Percentiles rank a stretch among this genome's conserved stretches.
Conservation (phyloP, 2,113 vertebrate genomes). For the Chaetorhynchus papuensis region DNA sequence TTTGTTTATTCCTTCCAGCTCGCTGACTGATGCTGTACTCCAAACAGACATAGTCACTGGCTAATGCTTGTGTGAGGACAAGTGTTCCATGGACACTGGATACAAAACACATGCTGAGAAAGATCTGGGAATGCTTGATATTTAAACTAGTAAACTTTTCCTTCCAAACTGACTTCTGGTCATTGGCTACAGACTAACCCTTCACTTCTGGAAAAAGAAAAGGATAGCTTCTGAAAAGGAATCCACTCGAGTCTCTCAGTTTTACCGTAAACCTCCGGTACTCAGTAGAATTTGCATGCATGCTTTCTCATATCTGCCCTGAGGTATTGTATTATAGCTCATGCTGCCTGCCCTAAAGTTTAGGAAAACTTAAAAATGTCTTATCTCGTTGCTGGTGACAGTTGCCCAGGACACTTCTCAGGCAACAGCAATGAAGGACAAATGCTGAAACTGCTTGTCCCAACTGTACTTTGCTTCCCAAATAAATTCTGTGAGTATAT, state of each 20-base stretch:
- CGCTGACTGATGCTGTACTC: slow-evolving; percentile 64
- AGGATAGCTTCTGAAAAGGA: slow-evolving; percentile 61
- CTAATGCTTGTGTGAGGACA: slow-evolving; percentile 65
- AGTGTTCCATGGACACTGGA: slow-evolving; percentile 65
- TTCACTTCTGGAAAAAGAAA: slow-evolving; percentile 54
- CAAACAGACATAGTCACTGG: slow-evolving; percentile 65
- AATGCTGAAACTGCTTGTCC: slow-evolving; percentile 20
- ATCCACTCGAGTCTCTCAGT: slow-evolving; percentile 3
- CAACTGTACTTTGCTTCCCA: not conserved
- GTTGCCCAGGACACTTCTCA: not conserved
- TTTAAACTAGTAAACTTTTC: slow-evolving; percentile 55
- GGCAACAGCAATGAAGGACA: not conserved
- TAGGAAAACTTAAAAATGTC: not conserved
- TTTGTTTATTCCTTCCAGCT: slow-evolving; percentile 68
- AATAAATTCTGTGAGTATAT: not conserved
- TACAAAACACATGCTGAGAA: slow-evolving; percentile 65
- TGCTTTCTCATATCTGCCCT: slow-evolving; percentile 1
- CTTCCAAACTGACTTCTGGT: slow-evolving; percentile 51
- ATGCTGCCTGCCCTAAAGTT: not conserved
- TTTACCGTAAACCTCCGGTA: slow-evolving; percentile 34
- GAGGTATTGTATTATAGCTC: slow-evolving; percentile 28
- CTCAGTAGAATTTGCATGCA: slow-evolving; percentile 35
- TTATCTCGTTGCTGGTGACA: not conserved
- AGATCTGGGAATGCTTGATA: slow-evolving; percentile 61
- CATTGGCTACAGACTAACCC: slow-evolving; percentile 50